phyloP scores from a whole-genome alignment of 2,888 invertebrate species.

The Lumbricus terrestris region DNA sequence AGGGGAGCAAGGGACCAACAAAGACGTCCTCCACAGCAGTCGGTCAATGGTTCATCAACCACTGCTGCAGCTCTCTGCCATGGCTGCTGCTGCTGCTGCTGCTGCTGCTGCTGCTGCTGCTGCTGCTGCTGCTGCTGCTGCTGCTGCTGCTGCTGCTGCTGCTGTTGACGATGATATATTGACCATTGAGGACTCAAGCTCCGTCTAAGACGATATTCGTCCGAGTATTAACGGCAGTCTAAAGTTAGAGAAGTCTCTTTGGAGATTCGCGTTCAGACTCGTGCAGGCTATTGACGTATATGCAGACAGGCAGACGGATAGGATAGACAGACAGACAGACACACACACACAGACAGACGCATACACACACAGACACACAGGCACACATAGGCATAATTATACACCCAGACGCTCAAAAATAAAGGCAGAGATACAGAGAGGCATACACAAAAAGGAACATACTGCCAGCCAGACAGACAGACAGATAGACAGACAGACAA shows the following conservation, averaged over 20 bases:
- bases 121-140: no score
- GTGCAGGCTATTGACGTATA: background rate
- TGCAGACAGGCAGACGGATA: background rate
- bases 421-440: background rate
- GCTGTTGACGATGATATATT: no score
- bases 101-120: background rate
- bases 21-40: background rate
- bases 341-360: background rate
- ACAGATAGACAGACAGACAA: no score
- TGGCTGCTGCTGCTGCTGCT: no score
- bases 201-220: background rate
- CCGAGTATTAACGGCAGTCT: background rate
- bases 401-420: background rate
- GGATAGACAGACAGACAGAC: background rate
- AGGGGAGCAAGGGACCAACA: background rate
- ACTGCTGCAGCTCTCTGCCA: background rate
- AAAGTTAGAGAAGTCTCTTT: background rate
- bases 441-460: no score
- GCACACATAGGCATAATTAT: no score
- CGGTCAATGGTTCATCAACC: background rate
- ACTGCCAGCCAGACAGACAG: no score
- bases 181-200: background rate
- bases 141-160: no score
- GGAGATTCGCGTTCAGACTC: background rate
- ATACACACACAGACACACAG: background rate